phyloP scores from a whole-genome alignment of 1,140 invertebrate genomes.

The Gryllus bimaculatus region DNA sequence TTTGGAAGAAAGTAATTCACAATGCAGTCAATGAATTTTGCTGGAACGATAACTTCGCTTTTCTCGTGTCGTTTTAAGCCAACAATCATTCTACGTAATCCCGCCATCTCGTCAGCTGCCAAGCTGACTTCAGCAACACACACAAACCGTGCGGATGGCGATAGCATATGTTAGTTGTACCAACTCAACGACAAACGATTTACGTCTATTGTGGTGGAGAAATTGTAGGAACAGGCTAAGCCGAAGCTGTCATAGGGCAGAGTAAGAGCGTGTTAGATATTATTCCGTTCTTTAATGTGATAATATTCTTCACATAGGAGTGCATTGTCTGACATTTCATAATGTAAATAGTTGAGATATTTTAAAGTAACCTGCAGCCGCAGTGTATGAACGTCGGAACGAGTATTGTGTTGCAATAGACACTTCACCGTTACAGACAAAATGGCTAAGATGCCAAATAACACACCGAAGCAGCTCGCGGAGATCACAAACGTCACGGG shows the following conservation, averaged over 20 bases:
- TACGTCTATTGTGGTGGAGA: background rate
- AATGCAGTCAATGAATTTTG: slow-evolving; percentile 10
- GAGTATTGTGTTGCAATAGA: background rate
- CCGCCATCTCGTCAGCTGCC: background rate
- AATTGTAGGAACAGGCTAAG: background rate
- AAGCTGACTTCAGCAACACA: background rate
- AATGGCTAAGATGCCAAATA: slow-evolving; percentile 4
- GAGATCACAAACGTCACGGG: background rate
- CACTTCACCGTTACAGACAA: background rate
- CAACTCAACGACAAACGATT: background rate
- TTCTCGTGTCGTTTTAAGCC: background rate
- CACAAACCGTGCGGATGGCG: too few relatives aligned
- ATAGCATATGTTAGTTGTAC: background rate
- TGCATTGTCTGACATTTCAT: background rate
- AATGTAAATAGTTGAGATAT: background rate
- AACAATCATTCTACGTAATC: background rate
- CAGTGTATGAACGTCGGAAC: background rate
- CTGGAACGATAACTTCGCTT: background rate
- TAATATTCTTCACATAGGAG: too few relatives aligned
- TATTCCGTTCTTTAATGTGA: background rate
- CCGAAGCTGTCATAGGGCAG: background rate
- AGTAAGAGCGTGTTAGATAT: background rate
- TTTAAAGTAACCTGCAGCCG: background rate
- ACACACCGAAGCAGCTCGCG: background rate
- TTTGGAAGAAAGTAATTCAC: slow-evolving; percentile 8